Evolutionary conservation across 2,888 invertebrate genomes (phyloP).

Genomic region (Crepidodera aurea): DNA sequence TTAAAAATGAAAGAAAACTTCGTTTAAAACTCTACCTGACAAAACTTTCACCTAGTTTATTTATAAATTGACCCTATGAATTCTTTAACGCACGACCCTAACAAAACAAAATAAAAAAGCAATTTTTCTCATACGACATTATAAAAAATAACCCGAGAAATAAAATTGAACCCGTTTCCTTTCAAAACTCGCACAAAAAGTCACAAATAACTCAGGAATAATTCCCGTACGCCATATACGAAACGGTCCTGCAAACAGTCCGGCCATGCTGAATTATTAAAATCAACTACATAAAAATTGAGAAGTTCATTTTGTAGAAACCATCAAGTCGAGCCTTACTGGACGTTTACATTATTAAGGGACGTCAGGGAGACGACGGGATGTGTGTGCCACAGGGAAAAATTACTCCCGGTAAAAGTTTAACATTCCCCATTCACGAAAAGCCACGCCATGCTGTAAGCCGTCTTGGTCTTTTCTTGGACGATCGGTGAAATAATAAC

Average conservation of each 20-base stretch:
- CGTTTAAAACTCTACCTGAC: no score
- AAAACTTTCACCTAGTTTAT: no score
- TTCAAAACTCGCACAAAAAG: slow-evolving; percentile 2
- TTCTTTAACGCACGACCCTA: no score
- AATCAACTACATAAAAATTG: slow-evolving; percentile 54
- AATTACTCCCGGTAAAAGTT: slow-evolving; percentile 59
- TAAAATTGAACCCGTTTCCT: slow-evolving; percentile 11
- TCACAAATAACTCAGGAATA: slow-evolving; percentile 18
- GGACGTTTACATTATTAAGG: slow-evolving; percentile 58
- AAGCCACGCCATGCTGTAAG: slow-evolving; percentile 34
- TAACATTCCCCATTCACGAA: slow-evolving; percentile 52
- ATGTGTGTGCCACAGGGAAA: slow-evolving; percentile 52
- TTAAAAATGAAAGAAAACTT: no score
- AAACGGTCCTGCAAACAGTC: slow-evolving; percentile 21
- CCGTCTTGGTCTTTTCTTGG: slow-evolving; percentile 18
- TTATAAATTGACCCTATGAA: no score
- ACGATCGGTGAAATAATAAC: slow-evolving; percentile 21
- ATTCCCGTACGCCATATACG: slow-evolving; percentile 25
- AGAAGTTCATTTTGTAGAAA: slow-evolving; percentile 57
- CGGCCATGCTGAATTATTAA: slow-evolving; percentile 39
- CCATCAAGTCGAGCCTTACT: slow-evolving; percentile 53
- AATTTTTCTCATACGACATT: slow-evolving; percentile 3
- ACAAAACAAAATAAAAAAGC: not conserved
- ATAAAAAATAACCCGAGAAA: not conserved
- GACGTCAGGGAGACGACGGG: slow-evolving; percentile 44